Percentiles rank a stretch among this genome's conserved stretches.
phyloP scores from a whole-genome alignment of 2,888 invertebrate genomes.

The Tetragonisca angustula region DNA sequence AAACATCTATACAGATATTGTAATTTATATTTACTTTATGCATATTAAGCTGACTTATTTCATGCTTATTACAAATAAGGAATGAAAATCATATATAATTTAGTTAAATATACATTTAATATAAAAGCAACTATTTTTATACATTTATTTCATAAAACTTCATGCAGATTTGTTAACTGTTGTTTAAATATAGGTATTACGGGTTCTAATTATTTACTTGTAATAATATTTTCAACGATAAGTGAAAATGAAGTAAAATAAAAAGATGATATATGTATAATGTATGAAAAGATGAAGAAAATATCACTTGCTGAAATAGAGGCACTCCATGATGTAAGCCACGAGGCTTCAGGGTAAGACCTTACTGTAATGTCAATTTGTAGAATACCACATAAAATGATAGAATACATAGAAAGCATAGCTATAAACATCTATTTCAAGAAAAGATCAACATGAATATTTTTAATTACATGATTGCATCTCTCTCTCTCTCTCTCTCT shows the following conservation, averaged over 20 bases:
- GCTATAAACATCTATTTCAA: conserved; percentile 14
- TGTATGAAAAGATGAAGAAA: conserved; percentile 33
- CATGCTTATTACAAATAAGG: conserved; percentile 34
- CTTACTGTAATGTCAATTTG: conserved; percentile 58
- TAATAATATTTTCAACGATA: conserved; percentile 10
- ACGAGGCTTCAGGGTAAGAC: conserved; percentile 58
- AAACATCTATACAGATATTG: not conserved
- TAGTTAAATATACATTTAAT: not conserved
- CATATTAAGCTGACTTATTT: not conserved
- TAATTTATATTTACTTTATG: not conserved
- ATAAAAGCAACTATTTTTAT: not conserved
- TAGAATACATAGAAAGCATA: conserved; percentile 26
- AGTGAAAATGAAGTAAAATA: conserved; percentile 13
- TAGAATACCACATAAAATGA: conserved; percentile 44
- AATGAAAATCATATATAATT: not conserved
- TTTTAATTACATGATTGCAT: too few species aligned
- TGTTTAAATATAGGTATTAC: not conserved
- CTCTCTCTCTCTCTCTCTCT: too few species aligned
- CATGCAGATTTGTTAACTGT: not conserved
- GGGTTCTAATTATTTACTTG: not conserved
- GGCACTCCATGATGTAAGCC: conserved; percentile 56
- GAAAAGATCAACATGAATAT: not conserved
- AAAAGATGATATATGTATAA: conserved; percentile 21
- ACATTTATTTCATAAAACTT: conserved; percentile 2
- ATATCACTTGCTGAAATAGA: conserved; percentile 47